Evolutionary conservation across 2,888 invertebrate species (phyloP).

Genomic region (Seladonia tumulorum): DNA sequence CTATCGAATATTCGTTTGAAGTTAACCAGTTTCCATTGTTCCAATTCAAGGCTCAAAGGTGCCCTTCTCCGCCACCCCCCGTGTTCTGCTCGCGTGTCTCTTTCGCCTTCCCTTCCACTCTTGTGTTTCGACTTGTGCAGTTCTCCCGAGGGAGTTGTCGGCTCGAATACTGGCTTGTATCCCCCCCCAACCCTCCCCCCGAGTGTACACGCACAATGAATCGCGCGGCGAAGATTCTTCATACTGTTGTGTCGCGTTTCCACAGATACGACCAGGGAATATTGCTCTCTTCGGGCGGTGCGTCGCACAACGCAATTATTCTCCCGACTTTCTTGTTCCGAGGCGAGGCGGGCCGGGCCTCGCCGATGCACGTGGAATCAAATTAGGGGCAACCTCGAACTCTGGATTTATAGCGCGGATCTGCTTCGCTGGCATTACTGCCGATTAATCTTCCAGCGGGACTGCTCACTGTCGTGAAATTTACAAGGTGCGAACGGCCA

Average conservation of each 20-base stretch:
- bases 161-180: constrained; percentile 39
- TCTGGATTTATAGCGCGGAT: not conserved
- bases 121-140: constrained; percentile 45
- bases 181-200: not conserved
- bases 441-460: not conserved
- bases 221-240: constrained; percentile 46
- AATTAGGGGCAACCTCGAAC: not conserved
- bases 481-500: not conserved
- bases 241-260: constrained; percentile 28
- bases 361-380: not conserved
- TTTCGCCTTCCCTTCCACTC: constrained; percentile 21
- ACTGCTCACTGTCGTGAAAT: not conserved
- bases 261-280: constrained; percentile 30
- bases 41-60: constrained; percentile 63
- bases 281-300: constrained; percentile 29
- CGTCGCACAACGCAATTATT: constrained; percentile 10
- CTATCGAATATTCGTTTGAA: constrained; percentile 70
- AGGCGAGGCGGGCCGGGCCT: not conserved
- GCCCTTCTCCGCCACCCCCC: not conserved
- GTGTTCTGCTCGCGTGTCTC: constrained; percentile 12
- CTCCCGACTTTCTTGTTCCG: not conserved
- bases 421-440: not conserved
- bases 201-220: constrained; percentile 28
- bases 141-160: constrained; percentile 45
- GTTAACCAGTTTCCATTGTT: constrained; percentile 68